phyloP scores from a whole-genome alignment of 1,140 invertebrate genomes.

The Heliconius eleuchia region DNA sequence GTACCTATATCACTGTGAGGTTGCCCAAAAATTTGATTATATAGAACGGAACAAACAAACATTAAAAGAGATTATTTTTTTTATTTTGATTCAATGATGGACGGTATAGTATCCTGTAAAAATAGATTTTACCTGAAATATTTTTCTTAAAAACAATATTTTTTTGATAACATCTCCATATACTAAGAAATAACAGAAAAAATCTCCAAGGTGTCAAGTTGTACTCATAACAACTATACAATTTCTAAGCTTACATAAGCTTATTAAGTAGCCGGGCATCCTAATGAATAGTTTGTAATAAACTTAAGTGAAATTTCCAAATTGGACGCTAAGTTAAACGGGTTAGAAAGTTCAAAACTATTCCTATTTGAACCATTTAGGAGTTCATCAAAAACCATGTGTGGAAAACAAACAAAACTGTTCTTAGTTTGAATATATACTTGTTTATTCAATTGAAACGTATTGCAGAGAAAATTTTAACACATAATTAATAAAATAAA shows the following conservation, averaged over 20 bases:
- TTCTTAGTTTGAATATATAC: neutral
- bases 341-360: slow-evolving; percentile 25
- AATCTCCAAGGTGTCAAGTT: neutral
- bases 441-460: neutral
- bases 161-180: too few relatives aligned
- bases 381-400: slow-evolving; percentile 1
- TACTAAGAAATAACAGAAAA: neutral
- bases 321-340: neutral
- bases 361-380: slow-evolving; percentile 14
- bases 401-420: neutral
- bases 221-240: neutral
- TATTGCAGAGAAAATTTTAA: too few relatives aligned
- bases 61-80: neutral
- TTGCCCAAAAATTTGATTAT: neutral
- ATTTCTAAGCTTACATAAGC: neutral
- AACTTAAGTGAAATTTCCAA: neutral
- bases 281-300: neutral
- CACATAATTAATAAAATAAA: too few relatives aligned
- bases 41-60: neutral
- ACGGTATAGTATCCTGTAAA: too few relatives aligned
- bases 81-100: too few relatives aligned
- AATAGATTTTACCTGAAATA: too few relatives aligned
- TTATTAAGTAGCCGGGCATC: neutral
- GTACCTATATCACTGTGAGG: neutral
- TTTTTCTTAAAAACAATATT: too few relatives aligned